phyloP scores from a whole-genome alignment of 1,140 invertebrate genomes.

The Leptonema lineaticorne region DNA sequence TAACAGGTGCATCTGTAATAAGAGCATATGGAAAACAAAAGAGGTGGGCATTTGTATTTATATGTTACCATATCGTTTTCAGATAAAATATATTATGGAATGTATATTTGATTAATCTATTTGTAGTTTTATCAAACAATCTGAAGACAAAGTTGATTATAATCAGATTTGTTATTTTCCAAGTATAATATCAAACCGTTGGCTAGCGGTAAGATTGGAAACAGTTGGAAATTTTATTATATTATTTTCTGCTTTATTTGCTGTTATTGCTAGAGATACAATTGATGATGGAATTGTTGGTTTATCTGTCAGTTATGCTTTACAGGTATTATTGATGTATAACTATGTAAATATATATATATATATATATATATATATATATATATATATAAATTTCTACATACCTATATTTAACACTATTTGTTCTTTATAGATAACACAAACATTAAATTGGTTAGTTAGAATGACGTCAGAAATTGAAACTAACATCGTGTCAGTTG shows the following conservation, averaged over 20 bases:
- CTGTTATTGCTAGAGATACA: conserved; percentile 72
- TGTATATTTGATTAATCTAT: background rate
- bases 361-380: background rate
- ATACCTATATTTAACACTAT: conserved; percentile 3
- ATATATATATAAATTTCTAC: conserved; percentile 36
- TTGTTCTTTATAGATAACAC: conserved; percentile 79
- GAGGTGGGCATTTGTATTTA: conserved; percentile 47
- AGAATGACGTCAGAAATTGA: conserved; percentile 96
- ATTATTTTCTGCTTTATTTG: conserved; percentile 84
- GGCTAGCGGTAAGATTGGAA: conserved; percentile 88
- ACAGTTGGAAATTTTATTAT: conserved; percentile 92
- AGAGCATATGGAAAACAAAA: conserved; percentile 75
- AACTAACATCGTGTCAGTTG: conserved; percentile 96
- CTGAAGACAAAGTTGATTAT: conserved; percentile 80
- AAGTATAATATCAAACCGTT: conserved; percentile 84
- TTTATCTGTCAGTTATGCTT: conserved; percentile 85
- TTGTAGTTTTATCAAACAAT: conserved; percentile 75
- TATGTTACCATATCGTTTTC: background rate
- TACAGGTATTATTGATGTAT: conserved; percentile 63
- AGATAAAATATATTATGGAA: background rate
- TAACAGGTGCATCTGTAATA: conserved; percentile 77
- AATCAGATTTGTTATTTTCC: conserved; percentile 90
- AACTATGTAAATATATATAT: background rate
- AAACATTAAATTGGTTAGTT: conserved; percentile 95
- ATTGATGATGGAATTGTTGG: conserved; percentile 80